Base-by-base conservation (phyloP, 1,140 invertebrate species). In the Cotesia vestalis region DNA sequence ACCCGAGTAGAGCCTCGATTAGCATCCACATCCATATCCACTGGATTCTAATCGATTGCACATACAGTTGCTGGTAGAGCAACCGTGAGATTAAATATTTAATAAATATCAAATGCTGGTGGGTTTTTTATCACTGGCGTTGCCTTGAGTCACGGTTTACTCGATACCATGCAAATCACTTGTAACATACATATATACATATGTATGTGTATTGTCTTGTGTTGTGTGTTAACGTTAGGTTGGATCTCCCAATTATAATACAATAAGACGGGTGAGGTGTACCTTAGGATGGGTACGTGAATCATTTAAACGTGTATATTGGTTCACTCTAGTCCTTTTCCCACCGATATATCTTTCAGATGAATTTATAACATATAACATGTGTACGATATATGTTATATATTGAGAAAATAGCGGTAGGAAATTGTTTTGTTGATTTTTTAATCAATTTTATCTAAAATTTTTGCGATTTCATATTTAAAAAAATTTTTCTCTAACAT, bases 231-330 rank as follows among this genome's bases (percentile, higher is more conserved):
- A 20, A 20, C 20, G 20, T 62, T 35, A n/a, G 35, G 34, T 62
- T 34, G 60, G 36, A 62, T 35, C 36, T 62, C 60, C 60, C 60
- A 62, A 62, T 62, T 62, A 62, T 62, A 62, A 62, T 62, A 62
- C 60, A 62, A 62, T 62, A 62, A 62, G 60, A 62, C 60, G 60
- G 60, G 12, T 62, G 36, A 62, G 60, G 60, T 62, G 60, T 62
- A 62, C 60, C 60, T 27, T 36, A 4, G 60, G 60, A 62, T 62
- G 27, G 60, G 60, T 62, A 62, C 60, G 60, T 62, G 60, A 62
- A 62, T 62, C 60, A 62, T 62, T 62, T 27, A 62, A 62, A 62
- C 60, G 60, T 62, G 60, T 62, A 62, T 62, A 62, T 62, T 59
- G 57, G 14, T 59, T 59, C n/a, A 4, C 57, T 59, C 57, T n/a